Percentiles rank a stretch among this genome's conserved stretches.
Conservation (phyloP, 2,888 invertebrate genomes). For the Drosophila tanythrix region DNA sequence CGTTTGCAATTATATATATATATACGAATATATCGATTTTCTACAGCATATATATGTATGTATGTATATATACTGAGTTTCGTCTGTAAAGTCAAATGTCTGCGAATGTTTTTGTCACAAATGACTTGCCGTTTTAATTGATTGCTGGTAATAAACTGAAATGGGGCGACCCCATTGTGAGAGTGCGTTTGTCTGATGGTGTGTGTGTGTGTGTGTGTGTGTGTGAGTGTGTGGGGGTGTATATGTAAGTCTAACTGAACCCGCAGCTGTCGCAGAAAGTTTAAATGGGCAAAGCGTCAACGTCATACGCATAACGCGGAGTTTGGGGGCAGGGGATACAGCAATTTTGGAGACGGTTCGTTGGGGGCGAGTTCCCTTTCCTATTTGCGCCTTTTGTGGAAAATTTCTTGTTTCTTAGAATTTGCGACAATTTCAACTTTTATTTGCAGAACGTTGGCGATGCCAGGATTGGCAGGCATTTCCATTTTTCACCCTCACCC, state of each 20-base stretch:
- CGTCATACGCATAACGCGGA: conserved; percentile 60
- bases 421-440: conserved; percentile 79
- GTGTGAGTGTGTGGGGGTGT: conserved; percentile 10
- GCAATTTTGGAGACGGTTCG: conserved; percentile 24
- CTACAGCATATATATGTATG: conserved; percentile 4
- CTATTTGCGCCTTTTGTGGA: conserved; percentile 53
- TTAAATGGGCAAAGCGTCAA: conserved; percentile 75
- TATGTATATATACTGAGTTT: conserved; percentile 2
- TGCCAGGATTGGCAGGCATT: conserved; percentile 22
- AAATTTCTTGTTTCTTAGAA: conserved; percentile 67
- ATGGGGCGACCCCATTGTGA: conserved; percentile 58
- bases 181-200: neutral
- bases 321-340: neutral
- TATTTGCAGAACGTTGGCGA: conserved; percentile 55
- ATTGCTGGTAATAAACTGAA: conserved; percentile 79
- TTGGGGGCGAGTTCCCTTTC: conserved; percentile 38
- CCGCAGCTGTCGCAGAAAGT: conserved; percentile 71
- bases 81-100: conserved; percentile 70
- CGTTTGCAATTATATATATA: conserved; percentile 9
- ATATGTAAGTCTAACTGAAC: conserved; percentile 26
- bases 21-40: conserved; percentile 27
- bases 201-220: conserved; percentile 9
- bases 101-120: conserved; percentile 80
- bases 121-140: conserved; percentile 80
- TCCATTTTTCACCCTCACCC: conserved; percentile 20